These are phyloP conservation scores for Pegea sp. DNA, from an alignment of 23 tunicate genomes.

Conservation along the genomic window DNA sequence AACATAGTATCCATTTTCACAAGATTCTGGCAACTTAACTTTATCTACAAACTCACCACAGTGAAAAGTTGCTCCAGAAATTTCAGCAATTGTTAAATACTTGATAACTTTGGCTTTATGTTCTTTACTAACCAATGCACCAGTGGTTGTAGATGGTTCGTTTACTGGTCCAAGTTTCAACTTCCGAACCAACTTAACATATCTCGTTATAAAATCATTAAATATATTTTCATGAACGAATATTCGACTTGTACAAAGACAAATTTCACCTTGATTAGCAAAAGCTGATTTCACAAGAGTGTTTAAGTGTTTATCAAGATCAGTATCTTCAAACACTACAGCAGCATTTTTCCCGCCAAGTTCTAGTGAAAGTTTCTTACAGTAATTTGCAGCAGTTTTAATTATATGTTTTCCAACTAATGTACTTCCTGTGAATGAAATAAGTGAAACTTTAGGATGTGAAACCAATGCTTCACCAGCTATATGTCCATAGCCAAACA, in stretches of 20 bases:
- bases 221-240: constrained; percentile 40
- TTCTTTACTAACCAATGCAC: constrained; percentile 54
- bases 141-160: constrained; percentile 17
- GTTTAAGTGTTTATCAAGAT: constrained; percentile 17
- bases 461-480: constrained; percentile 59
- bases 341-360: constrained; percentile 90
- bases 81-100: constrained; percentile 28
- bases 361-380: constrained; percentile 63
- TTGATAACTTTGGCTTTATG: constrained; percentile 50
- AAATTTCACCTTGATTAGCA: constrained; percentile 88
- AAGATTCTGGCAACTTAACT: constrained; percentile 22
- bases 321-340: constrained; percentile 46
- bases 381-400: constrained; percentile 26
- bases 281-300: constrained; percentile 34
- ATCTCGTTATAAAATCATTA: constrained; percentile 24
- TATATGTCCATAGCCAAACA: constrained; percentile 47
- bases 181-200: constrained; percentile 8
- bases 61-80: constrained; percentile 17
- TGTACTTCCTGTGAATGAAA: constrained; percentile 89
- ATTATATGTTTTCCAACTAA: constrained; percentile 39
- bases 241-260: constrained; percentile 73
- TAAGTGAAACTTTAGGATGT: constrained; percentile 49
- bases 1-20: constrained; percentile 26
- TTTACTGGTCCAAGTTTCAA: constrained; percentile 41
- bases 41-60: constrained; percentile 37